phyloP scores from a whole-genome alignment of 2,113 vertebrate species.

The Buteo buteo region DNA sequence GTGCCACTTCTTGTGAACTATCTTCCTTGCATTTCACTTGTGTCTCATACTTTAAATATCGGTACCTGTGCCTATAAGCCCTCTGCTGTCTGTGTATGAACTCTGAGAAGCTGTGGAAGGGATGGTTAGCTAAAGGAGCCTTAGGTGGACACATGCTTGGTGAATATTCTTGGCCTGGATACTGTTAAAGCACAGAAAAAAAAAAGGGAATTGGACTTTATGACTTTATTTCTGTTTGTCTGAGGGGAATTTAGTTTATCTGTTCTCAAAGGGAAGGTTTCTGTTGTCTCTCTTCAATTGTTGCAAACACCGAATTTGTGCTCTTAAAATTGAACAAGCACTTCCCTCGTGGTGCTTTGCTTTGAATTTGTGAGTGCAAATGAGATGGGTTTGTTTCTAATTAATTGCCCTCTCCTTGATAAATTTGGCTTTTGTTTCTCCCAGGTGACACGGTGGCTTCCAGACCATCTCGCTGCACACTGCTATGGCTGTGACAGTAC shows the following conservation, averaged over 20 bases:
- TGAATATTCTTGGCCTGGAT: not conserved
- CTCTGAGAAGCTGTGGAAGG: not conserved
- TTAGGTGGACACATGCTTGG: not conserved
- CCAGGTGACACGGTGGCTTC: constrained; percentile 96
- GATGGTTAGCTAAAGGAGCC: not conserved
- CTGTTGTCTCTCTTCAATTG: not conserved
- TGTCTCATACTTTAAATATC: not conserved
- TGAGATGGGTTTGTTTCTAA: not conserved
- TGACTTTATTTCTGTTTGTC: not conserved
- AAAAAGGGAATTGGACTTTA: not conserved
- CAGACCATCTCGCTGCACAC: constrained; percentile 93
- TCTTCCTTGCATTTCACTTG: not conserved
- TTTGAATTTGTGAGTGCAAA: not conserved
- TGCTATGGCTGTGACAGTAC: constrained; percentile 94
- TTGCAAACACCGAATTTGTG: not conserved
- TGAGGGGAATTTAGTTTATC: not conserved
- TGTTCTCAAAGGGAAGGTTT: not conserved
- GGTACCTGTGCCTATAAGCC: constrained; percentile 45
- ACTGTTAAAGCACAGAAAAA: not conserved
- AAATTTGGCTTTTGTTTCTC: not conserved
- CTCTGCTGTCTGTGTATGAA: not conserved
- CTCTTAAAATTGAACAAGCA: not conserved
- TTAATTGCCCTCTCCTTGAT: not conserved
- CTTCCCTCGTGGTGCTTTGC: not conserved
- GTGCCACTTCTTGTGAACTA: not conserved